Base-by-base conservation (phyloP, 2,113 vertebrate genomes). In the Leptodactylus fuscus region DNA sequence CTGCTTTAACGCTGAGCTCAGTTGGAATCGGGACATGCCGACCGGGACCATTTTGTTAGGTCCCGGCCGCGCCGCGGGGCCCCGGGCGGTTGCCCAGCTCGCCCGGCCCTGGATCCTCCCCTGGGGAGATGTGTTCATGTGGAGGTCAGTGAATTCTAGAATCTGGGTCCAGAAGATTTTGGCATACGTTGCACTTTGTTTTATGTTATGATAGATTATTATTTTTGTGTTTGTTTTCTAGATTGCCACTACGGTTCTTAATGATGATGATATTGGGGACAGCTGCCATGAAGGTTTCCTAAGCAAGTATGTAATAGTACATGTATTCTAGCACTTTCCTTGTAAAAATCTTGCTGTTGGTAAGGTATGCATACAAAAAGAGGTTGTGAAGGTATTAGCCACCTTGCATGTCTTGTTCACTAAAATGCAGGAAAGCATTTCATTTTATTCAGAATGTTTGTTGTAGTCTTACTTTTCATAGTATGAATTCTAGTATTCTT, bases 221-320 rank as follows among this genome's bases (percentile, higher is more conserved):
- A n/a, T n/a, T n/a, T n/a, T n/a, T n/a, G n/a, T n/a, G n/a, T 74
- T n/a, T 53, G 29, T 77, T 81, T 27, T 51, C 8, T 51, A 86
- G 84, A 86, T 86, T 24, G 38, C 84, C 91, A 97, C 97, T 89
- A 99, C 97, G 1, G 91, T 95, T 38, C 92, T 95, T 81, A 98
- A 96, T 90, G 97, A 99, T 89, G 97, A 99, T 91, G 97, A 99
- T 91, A 98, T 99, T 87, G 98, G 97, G 73, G 98, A 99, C 91
- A 98, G 97, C 90, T 99, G 97, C 92, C 97, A 96, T 49, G 97
- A 98, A 94, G 97, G 97, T 88, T 99, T 96, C 88, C 95, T 99
- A 41, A 97, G 97, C 93, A 99, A 99, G 98, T 69, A 69, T 22
- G 65, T 99, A 95, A 90, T 96, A 88, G 76, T 83, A 87, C 85